These are phyloP conservation scores for Macropus fuliginosus DNA, from an alignment of 2,797 vertebrate species.

Conservation along the genomic window DNA sequence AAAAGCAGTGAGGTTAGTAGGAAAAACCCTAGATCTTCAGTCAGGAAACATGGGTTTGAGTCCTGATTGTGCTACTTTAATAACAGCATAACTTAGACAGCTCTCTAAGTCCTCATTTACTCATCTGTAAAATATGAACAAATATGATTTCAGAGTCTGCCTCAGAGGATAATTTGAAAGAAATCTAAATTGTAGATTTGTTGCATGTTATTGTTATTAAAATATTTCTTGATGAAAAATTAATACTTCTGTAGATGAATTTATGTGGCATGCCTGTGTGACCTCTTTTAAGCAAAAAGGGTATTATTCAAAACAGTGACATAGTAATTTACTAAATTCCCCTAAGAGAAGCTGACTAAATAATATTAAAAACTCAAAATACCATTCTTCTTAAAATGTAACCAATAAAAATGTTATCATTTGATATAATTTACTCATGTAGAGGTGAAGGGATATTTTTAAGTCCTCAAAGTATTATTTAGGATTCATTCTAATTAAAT, in stretches of 20 bases:
- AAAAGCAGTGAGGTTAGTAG: not conserved
- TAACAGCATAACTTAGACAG: not conserved
- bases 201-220: not conserved
- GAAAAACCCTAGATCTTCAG: not conserved
- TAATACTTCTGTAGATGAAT: not conserved
- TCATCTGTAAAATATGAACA: not conserved
- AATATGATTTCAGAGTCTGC: not conserved
- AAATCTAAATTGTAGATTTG: not conserved
- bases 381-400: not conserved
- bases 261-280: not conserved
- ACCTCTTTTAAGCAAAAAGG: not conserved
- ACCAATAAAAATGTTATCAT: not conserved
- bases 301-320: not conserved
- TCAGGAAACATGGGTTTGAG: not conserved
- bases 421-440: not conserved
- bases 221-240: not conserved
- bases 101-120: not conserved
- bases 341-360: not conserved
- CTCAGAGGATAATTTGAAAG: not conserved
- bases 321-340: not conserved
- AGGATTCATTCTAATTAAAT: not conserved
- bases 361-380: not conserved
- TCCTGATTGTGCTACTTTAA: not conserved
- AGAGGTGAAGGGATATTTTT: not conserved
- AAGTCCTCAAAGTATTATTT: not conserved